Evolutionary conservation across 2,797 vertebrate genomes (phyloP).

Genomic region (Gastrophryne carolinensis): DNA sequence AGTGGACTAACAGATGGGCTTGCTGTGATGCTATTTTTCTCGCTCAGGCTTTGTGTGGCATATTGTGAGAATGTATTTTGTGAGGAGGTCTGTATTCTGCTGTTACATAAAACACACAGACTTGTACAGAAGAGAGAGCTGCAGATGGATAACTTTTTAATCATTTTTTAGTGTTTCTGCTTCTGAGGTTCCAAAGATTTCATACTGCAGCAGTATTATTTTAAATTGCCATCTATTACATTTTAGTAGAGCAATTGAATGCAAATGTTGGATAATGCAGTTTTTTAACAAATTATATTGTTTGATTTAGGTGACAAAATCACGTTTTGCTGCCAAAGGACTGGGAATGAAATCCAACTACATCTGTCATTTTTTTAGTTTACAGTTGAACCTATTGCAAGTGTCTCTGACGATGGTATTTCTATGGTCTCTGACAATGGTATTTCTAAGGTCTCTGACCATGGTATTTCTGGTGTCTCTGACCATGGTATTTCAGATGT

Average conservation of each 20-base stretch:
- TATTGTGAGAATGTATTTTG: neutral
- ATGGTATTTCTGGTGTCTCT: no score
- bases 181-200: neutral
- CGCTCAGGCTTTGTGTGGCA: neutral
- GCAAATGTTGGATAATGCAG: neutral
- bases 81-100: neutral
- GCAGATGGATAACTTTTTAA: neutral
- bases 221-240: neutral
- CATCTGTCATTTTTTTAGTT: no score
- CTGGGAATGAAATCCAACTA: no score
- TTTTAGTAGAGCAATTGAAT: neutral
- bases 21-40: neutral
- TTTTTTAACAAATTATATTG: no score
- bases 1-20: neutral
- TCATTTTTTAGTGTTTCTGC: neutral
- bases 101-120: neutral
- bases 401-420: no score
- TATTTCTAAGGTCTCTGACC: no score
- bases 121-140: neutral
- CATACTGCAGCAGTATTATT: neutral
- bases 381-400: no score
- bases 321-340: no score
- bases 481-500: no score
- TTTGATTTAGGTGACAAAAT: no score
- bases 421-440: no score